These are phyloP conservation scores for Metallyticus violacea DNA, from an alignment of 2,888 invertebrate genomes.

Conservation along the genomic window DNA sequence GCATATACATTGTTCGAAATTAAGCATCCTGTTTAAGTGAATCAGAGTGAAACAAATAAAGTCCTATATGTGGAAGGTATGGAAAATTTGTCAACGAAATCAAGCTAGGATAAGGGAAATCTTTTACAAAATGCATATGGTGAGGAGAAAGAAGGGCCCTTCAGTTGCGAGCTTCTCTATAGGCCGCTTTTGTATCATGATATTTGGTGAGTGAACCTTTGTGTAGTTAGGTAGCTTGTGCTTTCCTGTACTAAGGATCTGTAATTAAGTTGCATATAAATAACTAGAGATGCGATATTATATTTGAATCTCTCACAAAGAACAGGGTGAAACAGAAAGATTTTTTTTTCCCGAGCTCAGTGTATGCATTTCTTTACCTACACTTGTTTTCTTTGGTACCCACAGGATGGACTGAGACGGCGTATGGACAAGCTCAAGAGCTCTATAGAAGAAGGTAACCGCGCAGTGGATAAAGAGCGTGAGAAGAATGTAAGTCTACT, in stretches of 20 bases:
- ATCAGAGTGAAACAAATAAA: too few species aligned
- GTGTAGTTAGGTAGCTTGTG: too few species aligned
- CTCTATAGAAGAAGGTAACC: constrained; percentile 89
- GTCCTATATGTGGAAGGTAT: too few species aligned
- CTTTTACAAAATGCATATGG: too few species aligned
- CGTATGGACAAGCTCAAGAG: constrained; percentile 93
- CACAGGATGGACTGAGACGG: constrained; percentile 78
- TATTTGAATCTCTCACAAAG: not conserved
- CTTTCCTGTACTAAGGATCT: not conserved
- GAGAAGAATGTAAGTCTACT: constrained; percentile 93
- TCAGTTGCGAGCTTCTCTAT: too few species aligned
- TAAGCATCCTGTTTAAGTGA: too few species aligned
- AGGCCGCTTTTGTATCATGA: not conserved
- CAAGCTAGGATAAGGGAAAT: too few species aligned
- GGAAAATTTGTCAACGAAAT: too few species aligned
- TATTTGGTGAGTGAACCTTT: not conserved
- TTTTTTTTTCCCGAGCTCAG: not conserved
- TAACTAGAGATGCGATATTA: not conserved
- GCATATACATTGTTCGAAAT: too few species aligned
- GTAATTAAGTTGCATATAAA: not conserved
- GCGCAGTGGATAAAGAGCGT: constrained; percentile 87
- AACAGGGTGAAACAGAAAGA: too few species aligned
- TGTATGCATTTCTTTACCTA: not conserved
- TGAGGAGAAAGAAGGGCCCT: not conserved
- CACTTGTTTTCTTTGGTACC: not conserved